Conservation (phyloP, 1,140 invertebrate species). For the Caenorhabditis latens region DNA sequence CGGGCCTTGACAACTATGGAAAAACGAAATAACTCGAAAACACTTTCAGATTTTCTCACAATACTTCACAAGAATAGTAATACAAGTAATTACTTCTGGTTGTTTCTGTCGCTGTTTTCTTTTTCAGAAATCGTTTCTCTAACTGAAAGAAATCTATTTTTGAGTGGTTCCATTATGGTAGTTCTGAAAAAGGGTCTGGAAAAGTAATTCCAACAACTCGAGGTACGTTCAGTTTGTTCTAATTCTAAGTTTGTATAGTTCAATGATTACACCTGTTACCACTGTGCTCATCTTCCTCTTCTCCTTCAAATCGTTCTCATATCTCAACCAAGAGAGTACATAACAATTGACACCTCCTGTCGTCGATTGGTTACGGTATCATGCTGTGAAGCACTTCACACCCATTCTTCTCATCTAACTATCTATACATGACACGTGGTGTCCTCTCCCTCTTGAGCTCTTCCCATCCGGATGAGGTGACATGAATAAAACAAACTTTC, state of each 20-base stretch:
- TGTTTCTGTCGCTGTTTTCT: background rate
- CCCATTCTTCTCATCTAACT: background rate
- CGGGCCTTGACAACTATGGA: no score
- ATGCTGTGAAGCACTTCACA: conserved; percentile 39
- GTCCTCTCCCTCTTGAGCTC: conserved; percentile 4
- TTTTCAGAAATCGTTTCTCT: background rate
- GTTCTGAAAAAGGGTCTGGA: background rate
- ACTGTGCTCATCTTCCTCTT: background rate
- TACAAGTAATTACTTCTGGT: background rate
- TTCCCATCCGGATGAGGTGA: conserved; percentile 17
- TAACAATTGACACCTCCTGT: conserved; percentile 40
- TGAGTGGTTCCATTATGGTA: background rate
- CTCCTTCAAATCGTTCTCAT: background rate
- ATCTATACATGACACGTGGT: conserved; percentile 14
- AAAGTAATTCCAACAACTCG: no score
- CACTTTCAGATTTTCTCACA: conserved; percentile 5
- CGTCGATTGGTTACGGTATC: conserved; percentile 31
- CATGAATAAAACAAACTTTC: conserved; percentile 52
- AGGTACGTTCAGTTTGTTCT: no score
- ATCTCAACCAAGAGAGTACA: background rate
- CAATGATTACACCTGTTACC: no score
- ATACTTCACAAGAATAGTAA: conserved; percentile 4
- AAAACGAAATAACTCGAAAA: background rate
- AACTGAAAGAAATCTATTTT: background rate
- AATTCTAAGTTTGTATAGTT: no score